Evolutionary conservation across 2,797 vertebrate species (phyloP), one percentile per base, ranked within the genome.

Genomic region (Mus caroli): DNA sequence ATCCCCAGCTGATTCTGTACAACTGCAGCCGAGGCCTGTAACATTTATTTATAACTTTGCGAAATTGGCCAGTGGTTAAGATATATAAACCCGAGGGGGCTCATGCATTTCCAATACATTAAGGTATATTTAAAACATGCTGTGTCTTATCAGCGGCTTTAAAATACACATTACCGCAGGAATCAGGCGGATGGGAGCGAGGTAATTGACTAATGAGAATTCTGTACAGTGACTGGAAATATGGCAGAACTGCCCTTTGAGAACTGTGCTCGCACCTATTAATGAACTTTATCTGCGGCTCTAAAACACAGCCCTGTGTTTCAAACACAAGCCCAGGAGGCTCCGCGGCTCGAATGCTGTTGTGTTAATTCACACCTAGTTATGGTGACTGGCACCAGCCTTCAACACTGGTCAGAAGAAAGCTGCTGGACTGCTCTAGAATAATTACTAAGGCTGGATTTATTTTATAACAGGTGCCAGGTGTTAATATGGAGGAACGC

Each of bases 31-130:
- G 97, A 97, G 78, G 96, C 97, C 97, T 96, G 97, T 97, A 97
- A 97, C 97, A 97, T 97, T 98, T 97, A 98, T 98, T 98, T 97
- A 98, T 98, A 97, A 97, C 97, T 97, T 97, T 94, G 96, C 91
- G 78, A 97, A 97, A 98, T 97, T 97, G 97, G 95, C 96, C 67
- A 40, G 96, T 97, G 94, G 97, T 97, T 97, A 98, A 97, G 96
- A 97, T 98, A 97, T 97, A 97, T 97, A 98, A 97, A 97, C 97
- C 97, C 92, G 9, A 97, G 97, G 97, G 96, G 97, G 86, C 56
- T 91, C 31, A 3, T 96, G 96, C 96, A 94, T 98, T 98, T 97
- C 92, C 96, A 97, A 77, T 96, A 97, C 96, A 98, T 97, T 98
- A 97, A 97, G 97, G 97, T 98, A 97, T 96, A 98, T 97, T 98